These are phyloP conservation scores for Pseudeuparius sepicola DNA, from an alignment of 2,888 invertebrate genomes.

Conservation along the genomic window DNA sequence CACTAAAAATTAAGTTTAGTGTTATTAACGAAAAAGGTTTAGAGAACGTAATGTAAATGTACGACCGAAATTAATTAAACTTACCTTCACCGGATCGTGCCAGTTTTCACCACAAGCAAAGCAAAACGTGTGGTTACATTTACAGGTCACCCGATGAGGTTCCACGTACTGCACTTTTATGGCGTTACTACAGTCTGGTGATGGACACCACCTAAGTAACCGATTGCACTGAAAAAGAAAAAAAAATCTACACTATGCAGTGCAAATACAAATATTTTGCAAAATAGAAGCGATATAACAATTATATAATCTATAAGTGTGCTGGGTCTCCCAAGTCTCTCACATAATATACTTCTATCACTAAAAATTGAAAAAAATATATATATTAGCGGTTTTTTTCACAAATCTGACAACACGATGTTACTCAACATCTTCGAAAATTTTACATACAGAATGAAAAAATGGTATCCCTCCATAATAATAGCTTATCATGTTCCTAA, in stretches of 20 bases:
- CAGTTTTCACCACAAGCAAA: constrained; percentile 94
- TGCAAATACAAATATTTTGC: constrained; percentile 6
- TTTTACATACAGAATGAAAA: no score
- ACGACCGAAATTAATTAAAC: no score
- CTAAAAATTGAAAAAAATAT: constrained; percentile 1
- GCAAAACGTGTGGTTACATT: constrained; percentile 89
- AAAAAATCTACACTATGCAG: constrained; percentile 5
- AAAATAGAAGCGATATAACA: not conserved
- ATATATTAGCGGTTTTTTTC: no score
- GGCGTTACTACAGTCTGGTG: constrained; percentile 94
- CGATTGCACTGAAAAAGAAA: constrained; percentile 71
- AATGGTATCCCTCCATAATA: no score
- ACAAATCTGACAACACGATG: no score
- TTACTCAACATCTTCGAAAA: no score
- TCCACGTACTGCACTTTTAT: constrained; percentile 88
- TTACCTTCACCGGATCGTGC: constrained; percentile 99
- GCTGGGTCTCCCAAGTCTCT: not conserved
- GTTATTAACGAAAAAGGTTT: no score
- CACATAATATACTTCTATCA: not conserved
- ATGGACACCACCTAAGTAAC: constrained; percentile 94
- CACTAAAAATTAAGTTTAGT: no score
- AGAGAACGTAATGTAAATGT: no score
- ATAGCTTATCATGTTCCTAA: no score
- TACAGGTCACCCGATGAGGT: constrained; percentile 83
- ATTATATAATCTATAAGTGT: not conserved